Evolutionary conservation across 2,113 vertebrate genomes (phyloP).

Genomic region (Cichladusa arquata): DNA sequence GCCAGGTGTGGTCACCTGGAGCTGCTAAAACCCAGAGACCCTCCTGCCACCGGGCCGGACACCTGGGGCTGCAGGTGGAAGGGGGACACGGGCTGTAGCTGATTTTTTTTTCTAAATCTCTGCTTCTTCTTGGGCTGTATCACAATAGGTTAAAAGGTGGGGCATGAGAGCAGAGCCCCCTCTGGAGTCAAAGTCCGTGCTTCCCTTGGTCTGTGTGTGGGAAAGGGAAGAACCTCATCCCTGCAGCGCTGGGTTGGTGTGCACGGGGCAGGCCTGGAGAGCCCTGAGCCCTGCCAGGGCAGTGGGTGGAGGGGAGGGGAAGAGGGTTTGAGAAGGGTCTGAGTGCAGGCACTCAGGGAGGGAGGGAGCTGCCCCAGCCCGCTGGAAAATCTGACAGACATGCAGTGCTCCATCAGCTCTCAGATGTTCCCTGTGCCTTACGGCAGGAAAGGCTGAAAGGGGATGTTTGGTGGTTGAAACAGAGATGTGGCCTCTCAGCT

Average conservation of each 20-base stretch:
- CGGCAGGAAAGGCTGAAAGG: neutral
- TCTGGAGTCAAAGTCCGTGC: neutral
- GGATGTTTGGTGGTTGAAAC: neutral
- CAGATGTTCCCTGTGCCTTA: accelerated
- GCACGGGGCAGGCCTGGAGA: neutral
- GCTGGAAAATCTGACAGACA: neutral
- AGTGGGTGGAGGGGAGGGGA: no score
- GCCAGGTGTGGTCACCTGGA: accelerated
- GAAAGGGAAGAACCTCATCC: neutral
- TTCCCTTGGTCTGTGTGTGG: neutral
- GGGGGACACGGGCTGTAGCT: neutral
- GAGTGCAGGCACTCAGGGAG: neutral
- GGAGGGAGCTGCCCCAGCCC: neutral
- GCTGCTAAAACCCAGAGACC: neutral
- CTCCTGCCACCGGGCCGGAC: neutral
- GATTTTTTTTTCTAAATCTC: neutral
- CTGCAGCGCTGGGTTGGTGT: neutral
- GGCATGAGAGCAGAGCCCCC: neutral
- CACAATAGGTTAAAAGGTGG: neutral
- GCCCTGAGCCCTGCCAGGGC: neutral
- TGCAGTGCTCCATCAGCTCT: neutral
- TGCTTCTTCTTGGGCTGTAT: neutral
- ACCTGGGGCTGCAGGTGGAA: neutral
- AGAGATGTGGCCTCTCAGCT: neutral
- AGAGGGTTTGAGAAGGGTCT: neutral